A percentile compares a stretch with the other conserved stretches of the same genome.
Evolutionary conservation across 2,888 invertebrate genomes (phyloP).

Genomic region (Drosophila suboccidentalis): DNA sequence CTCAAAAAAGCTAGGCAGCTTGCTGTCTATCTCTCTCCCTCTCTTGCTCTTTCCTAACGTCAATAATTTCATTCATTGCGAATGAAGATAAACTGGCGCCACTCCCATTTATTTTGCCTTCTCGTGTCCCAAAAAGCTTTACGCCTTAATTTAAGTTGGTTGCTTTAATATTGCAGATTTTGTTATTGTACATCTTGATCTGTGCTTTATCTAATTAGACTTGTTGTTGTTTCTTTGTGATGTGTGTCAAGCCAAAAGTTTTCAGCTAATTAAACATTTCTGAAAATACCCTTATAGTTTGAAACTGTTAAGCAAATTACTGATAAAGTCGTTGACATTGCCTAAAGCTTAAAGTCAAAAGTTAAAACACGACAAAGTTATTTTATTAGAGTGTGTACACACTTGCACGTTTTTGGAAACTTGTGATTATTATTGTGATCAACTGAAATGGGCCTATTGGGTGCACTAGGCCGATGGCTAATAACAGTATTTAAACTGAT

Average conservation of each 20-base stretch:
- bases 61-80: slow-evolving; percentile 75
- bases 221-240: slow-evolving; percentile 17
- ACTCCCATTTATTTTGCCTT: not conserved
- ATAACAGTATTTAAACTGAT: slow-evolving; percentile 4
- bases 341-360: slow-evolving; percentile 11
- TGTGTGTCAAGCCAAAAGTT: slow-evolving; percentile 46
- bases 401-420: not conserved
- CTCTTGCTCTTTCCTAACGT: slow-evolving; percentile 29
- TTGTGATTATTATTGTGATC: slow-evolving; percentile 4
- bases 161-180: slow-evolving; percentile 45
- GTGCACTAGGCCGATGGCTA: slow-evolving; percentile 1
- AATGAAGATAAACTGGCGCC: slow-evolving; percentile 57
- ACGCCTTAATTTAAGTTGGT: slow-evolving; percentile 53
- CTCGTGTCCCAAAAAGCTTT: slow-evolving; percentile 11
- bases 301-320: slow-evolving; percentile 34
- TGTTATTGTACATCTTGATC: slow-evolving; percentile 22
- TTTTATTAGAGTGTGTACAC: not conserved
- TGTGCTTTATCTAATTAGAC: slow-evolving; percentile 44
- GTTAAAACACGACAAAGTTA: not conserved
- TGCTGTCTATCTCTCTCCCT: slow-evolving; percentile 8
- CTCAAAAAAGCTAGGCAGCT: slow-evolving; percentile 38
- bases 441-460: slow-evolving; percentile 4
- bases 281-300: slow-evolving; percentile 26
- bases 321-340: slow-evolving; percentile 7
- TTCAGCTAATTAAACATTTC: slow-evolving; percentile 33